Base-by-base conservation (phyloP, 2,888 invertebrate genomes). In the Phlogophora meticulosa region DNA sequence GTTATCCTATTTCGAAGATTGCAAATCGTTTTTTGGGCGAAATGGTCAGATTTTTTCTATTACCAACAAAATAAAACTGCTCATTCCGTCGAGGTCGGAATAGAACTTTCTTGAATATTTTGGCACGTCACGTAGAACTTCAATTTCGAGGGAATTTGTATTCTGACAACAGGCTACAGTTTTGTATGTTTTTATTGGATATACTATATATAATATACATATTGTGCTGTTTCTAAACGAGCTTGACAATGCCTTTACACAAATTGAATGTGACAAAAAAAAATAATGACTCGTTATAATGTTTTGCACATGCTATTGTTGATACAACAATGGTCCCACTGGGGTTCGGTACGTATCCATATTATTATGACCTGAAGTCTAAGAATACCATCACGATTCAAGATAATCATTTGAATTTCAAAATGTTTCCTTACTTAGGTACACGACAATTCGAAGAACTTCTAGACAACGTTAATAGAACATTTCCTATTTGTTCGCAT, bases 331-430 rank as follows among this genome's bases (percentile, higher is more conserved):
- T 42, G n/a, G 40, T 10, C 1, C 24, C 36, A 49, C 38, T 48
- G 48, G 5, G 42, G 57, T 58, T 49, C 15, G n/a, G n/a, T 60
- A 36, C 43, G 53, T 42, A 66, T 60, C 36, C 15, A 57, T 59
- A 28, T 20, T 56, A 61, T 53, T 57, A 70, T 65, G 58, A 76
- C 69, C 46, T 48, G 48, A 56, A 28, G 32, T 68, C 55, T 69
- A 45, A 59, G 48, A 48, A 62, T 56, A 60, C 48, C 36, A 20
- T 34, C 63, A 72, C 76, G 76, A 76, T 69, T 76, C 72, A 4
- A 65, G 62, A 70, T 74, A 74, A 66, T 77, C 62, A 74, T 77
- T 77, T 60, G 63, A 77, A 66, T 77, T 74, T 63, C 77, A 74
- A 76, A 77, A 38, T 48, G 20, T 49, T 48, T 46, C 45, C 24